Percentiles rank a stretch among this genome's conserved stretches.
These are phyloP conservation scores for Gisinianus flammeolus DNA, from an alignment of 2,888 invertebrate genomes.

Conservation along the genomic window DNA sequence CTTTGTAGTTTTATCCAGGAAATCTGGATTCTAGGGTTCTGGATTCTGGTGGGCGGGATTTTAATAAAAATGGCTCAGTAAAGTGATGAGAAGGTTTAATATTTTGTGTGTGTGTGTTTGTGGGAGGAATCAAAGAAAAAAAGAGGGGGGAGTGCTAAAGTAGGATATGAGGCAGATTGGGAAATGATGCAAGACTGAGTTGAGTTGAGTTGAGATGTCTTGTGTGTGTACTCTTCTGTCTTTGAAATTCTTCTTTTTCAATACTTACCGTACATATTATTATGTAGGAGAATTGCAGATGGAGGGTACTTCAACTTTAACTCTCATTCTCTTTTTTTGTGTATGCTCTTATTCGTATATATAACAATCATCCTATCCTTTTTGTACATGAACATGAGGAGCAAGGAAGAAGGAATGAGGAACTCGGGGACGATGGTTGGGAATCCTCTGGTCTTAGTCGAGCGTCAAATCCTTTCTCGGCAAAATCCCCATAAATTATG, in stretches of 20 bases:
- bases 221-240: not conserved
- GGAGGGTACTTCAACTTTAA: not conserved
- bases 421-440: too few species aligned
- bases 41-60: too few species aligned
- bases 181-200: not conserved
- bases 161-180: constrained; percentile 5
- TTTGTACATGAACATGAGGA: not conserved
- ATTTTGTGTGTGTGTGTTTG: not conserved
- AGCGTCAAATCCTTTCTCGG: constrained; percentile 17
- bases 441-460: not conserved
- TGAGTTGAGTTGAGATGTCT: not conserved
- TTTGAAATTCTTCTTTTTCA: not conserved
- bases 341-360: not conserved
- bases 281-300: not conserved
- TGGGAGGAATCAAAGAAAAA: too few species aligned
- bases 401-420: not conserved
- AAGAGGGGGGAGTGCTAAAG: not conserved
- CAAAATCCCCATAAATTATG: constrained; percentile 22
- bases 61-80: too few species aligned
- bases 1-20: too few species aligned
- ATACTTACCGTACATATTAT: too few species aligned
- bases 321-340: not conserved
- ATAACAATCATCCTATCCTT: not conserved
- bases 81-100: too few species aligned
- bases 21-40: too few species aligned